Evolutionary conservation across 2,888 invertebrate genomes (phyloP).

Genomic region (Lepetodrilus schrolli): DNA sequence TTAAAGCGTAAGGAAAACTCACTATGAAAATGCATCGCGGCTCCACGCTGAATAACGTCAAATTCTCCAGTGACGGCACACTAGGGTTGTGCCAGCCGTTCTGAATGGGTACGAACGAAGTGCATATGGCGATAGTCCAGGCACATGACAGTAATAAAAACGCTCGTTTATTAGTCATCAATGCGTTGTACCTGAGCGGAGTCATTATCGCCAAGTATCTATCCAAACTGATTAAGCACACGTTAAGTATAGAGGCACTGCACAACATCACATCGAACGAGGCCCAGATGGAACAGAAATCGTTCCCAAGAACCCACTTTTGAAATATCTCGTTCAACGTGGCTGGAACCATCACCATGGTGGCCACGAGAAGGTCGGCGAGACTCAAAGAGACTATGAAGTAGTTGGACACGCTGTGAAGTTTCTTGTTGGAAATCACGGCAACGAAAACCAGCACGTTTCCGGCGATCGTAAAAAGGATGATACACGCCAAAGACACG

Average conservation of each 20-base stretch:
- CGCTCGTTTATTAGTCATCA: conserved; percentile 58
- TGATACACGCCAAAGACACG: conserved; percentile 47
- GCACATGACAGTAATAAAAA: conserved; percentile 47
- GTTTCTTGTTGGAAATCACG: conserved; percentile 52
- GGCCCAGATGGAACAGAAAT: conserved; percentile 64
- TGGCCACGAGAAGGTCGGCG: conserved; percentile 64
- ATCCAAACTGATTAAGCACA: conserved; percentile 65
- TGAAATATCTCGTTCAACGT: conserved; percentile 58
- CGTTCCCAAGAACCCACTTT: conserved; percentile 55
- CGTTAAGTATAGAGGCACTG: conserved; percentile 64
- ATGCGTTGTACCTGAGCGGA: conserved; percentile 61
- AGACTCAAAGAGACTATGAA: conserved; percentile 64
- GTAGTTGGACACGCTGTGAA: conserved; percentile 62
- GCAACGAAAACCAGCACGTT: conserved; percentile 60
- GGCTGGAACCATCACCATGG: conserved; percentile 65
- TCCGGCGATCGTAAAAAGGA: conserved; percentile 54
- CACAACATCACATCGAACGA: conserved; percentile 67
- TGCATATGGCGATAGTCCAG: conserved; percentile 60
- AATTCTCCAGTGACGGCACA: conserved; percentile 55
- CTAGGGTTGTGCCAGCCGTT: conserved; percentile 63
- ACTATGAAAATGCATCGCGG: conserved; percentile 64
- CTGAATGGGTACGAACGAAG: conserved; percentile 65
- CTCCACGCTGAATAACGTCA: conserved; percentile 52
- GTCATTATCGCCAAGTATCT: conserved; percentile 65
- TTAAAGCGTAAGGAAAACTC: conserved; percentile 57